Percentiles rank a stretch among this genome's conserved stretches.
phyloP scores from a whole-genome alignment of 2,888 invertebrate species.

The Sphaerophoria taeniata region DNA sequence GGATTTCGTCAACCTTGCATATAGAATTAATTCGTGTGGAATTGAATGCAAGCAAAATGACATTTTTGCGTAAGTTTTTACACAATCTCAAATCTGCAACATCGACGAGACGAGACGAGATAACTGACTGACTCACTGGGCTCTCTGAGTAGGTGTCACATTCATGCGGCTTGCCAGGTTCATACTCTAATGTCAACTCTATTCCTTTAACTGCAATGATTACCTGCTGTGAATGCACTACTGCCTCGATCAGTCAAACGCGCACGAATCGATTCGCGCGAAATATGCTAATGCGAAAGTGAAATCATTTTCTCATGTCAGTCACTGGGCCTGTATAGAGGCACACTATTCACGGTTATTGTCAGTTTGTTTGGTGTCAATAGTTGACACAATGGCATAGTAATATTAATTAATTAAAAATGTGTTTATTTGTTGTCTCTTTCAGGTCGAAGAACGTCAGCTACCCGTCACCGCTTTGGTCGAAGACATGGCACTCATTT shows the following conservation, averaged over 20 bases:
- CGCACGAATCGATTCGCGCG: constrained; percentile 35
- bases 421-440: constrained; percentile 19
- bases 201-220: constrained; percentile 27
- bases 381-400: constrained; percentile 60
- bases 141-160: constrained; percentile 53
- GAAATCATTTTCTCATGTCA: constrained; percentile 69
- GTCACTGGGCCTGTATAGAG: constrained; percentile 9
- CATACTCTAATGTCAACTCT: not conserved
- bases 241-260: constrained; percentile 18
- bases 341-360: not conserved
- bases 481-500: constrained; percentile 69
- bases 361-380: constrained; percentile 38
- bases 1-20: constrained; percentile 67
- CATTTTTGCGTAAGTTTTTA: constrained; percentile 67
- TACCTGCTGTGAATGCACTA: constrained; percentile 24
- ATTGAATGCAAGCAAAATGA: constrained; percentile 58
- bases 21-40: constrained; percentile 52
- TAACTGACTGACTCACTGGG: constrained; percentile 37
- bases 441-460: constrained; percentile 41
- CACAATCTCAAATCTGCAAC: constrained; percentile 38
- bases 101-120: constrained; percentile 13
- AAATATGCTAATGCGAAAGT: constrained; percentile 57
- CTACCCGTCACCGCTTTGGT: constrained; percentile 56
- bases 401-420: constrained; percentile 59
- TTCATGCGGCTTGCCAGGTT: constrained; percentile 5